A percentile compares a stretch with the other conserved stretches of the same genome.
Evolutionary conservation across 2,113 vertebrate species (phyloP).

Genomic region (Channa maculata): DNA sequence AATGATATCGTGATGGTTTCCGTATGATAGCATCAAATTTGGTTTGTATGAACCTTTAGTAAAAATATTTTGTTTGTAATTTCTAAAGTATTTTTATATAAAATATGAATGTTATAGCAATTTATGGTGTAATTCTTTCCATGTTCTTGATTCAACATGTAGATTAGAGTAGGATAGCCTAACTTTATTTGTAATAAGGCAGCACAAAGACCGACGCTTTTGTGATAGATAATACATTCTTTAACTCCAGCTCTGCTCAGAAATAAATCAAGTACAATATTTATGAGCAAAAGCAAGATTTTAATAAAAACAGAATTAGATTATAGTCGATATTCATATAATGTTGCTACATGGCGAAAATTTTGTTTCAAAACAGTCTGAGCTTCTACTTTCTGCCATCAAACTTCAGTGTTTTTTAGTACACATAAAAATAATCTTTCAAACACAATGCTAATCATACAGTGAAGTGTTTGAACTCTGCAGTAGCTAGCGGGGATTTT

Average conservation of each 20-base stretch:
- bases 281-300: constrained; percentile 29
- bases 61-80: too few species aligned
- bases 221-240: constrained; percentile 6
- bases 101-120: background rate
- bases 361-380: constrained; percentile 4
- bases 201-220: background rate
- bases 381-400: background rate
- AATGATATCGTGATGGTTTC: too few species aligned
- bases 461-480: constrained; percentile 10
- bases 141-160: constrained; percentile 18
- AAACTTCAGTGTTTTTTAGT: constrained; percentile 16
- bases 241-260: background rate
- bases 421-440: background rate
- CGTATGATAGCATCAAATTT: too few species aligned
- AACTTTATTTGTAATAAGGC: background rate
- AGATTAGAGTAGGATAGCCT: background rate
- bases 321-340: constrained; percentile 16
- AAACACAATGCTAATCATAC: constrained; percentile 11
- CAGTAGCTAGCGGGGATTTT: background rate
- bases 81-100: background rate
- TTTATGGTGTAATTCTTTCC: background rate
- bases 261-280: constrained; percentile 26
- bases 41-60: too few species aligned
- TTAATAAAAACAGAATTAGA: constrained; percentile 23
- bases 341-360: constrained; percentile 6